Evolutionary conservation across 2,888 invertebrate species (phyloP), one percentile per base, ranked within the genome.

Genomic region (Antitype chi): DNA sequence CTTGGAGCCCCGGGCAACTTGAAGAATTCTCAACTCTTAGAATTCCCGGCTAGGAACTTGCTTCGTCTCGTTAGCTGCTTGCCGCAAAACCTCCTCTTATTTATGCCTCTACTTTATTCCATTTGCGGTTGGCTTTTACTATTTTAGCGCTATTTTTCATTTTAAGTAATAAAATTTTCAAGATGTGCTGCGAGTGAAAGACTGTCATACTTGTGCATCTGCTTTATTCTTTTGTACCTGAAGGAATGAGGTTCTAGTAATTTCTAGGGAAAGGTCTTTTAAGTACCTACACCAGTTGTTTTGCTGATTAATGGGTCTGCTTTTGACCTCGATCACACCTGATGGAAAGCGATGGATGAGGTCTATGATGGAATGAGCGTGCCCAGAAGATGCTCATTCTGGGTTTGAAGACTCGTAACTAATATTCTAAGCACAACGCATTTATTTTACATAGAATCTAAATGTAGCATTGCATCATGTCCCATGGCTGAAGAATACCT

Each of bases 31-130:
- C 90, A 94, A 94, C 94, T 95, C 91, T 92, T 93, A 94, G 94
- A 93, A 94, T 94, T 93, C 90, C 83, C 90, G 88, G 91, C 91
- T 90, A 89, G 90, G 87, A 94, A 94, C 92, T 95, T 93, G 91
- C 91, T 88, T 92, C 93, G 94, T 94, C 95, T 96, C 95, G 94
- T 96, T 96, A 95, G 94, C 92, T 88, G 90, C 90, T 91, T 89
- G 91, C 95, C 94, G 93, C 95, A 94, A 95, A 95, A 95, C 94
- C 96, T 93, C 91, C 81, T 92, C 91, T 94, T 95, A 95, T 96
- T 96, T 95, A 96, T 95, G 94, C 88, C 86, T 88, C 89, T 93
- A 96, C 94, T 95, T 95, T 95, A 94, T 94, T 95, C 94, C 93
- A 94, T 95, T 95, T 93, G 92, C 87, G 91, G 92, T 85, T 86